Evolutionary conservation across 2,888 invertebrate species (phyloP).

Genomic region (Ischnus inquisitorius): DNA sequence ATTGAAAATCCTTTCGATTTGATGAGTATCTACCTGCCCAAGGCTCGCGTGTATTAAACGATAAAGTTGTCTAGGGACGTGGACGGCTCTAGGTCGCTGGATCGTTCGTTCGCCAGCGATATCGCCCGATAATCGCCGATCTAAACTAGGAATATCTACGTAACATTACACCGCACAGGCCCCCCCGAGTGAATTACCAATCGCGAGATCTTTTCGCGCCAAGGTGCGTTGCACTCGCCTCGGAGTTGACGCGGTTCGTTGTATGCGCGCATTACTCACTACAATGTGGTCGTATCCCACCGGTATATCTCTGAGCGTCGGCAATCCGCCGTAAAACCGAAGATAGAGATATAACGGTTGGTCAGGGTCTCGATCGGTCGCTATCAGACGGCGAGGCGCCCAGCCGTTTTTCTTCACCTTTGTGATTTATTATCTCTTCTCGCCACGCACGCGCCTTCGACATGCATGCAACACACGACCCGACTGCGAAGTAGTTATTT

Average conservation of each 20-base stretch:
- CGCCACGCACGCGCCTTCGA: not conserved
- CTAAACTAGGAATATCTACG: not conserved
- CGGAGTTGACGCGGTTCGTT: not conserved
- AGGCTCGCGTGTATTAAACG: not conserved
- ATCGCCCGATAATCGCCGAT: slow-evolving; percentile 22
- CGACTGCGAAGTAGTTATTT: slow-evolving; percentile 30
- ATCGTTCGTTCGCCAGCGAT: slow-evolving; percentile 22
- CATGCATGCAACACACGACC: not conserved
- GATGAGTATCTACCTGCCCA: not conserved
- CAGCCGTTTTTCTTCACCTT: slow-evolving; percentile 36
- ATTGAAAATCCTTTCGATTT: not conserved
- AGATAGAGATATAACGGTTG: not conserved
- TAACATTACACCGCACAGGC: slow-evolving; percentile 1
- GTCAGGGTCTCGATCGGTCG: slow-evolving; percentile 36
- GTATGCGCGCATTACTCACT: not conserved
- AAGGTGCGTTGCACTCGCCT: slow-evolving; percentile 22
- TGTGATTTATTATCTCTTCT: slow-evolving; percentile 50
- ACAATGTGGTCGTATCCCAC: not conserved
- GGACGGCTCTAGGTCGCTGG: not conserved
- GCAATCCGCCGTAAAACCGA: not conserved
- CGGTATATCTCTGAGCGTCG: not conserved
- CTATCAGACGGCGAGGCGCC: slow-evolving; percentile 36
- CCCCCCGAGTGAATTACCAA: not conserved
- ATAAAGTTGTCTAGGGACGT: not conserved
- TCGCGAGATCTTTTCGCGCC: slow-evolving; percentile 9